Percentiles rank a stretch among this genome's conserved stretches.
Conservation (phyloP, 2,797 vertebrate species). For the Sebastes diploproa region DNA sequence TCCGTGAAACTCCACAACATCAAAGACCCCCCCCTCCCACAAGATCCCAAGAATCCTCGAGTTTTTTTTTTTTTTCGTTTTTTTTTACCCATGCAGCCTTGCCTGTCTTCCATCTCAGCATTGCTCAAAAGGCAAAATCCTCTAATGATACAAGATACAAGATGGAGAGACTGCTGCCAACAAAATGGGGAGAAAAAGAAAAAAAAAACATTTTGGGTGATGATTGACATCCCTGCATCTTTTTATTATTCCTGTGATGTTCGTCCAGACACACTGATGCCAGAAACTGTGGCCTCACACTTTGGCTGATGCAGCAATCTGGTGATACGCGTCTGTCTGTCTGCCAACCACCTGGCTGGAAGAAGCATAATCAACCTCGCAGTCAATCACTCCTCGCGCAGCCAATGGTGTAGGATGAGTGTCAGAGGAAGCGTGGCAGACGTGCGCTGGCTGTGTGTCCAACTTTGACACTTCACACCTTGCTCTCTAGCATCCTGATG, state of each 20-base stretch:
- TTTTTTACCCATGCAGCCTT: conserved; percentile 23
- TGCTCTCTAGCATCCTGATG: conserved; percentile 63
- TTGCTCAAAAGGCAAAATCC: conserved; percentile 63
- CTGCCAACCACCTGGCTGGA: conserved; percentile 79
- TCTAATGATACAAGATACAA: conserved; percentile 71
- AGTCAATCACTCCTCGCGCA: conserved; percentile 71
- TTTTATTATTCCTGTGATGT: conserved; percentile 80
- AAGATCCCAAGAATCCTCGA: conserved; percentile 63
- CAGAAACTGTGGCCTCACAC: conserved; percentile 76
- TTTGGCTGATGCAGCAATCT: conserved; percentile 80
- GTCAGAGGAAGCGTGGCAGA: conserved; percentile 67
- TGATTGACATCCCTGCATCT: conserved; percentile 75
- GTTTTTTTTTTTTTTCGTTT: conserved; percentile 7
- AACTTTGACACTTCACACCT: conserved; percentile 71
- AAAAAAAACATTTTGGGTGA: conserved; percentile 50
- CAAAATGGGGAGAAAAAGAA: conserved; percentile 13
- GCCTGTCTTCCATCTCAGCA: conserved; percentile 58
- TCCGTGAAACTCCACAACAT: conserved; percentile 74
- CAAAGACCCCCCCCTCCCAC: conserved; percentile 68
- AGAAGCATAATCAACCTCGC: conserved; percentile 70
- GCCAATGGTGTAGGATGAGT: conserved; percentile 64
- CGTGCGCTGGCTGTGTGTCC: conserved; percentile 59
- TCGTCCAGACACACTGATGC: conserved; percentile 68
- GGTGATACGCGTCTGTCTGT: conserved; percentile 67
- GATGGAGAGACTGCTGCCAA: conserved; percentile 68